A percentile compares a stretch with the other conserved stretches of the same genome.
Evolutionary conservation across 2,888 invertebrate genomes (phyloP).

Genomic region (Patella depressa): DNA sequence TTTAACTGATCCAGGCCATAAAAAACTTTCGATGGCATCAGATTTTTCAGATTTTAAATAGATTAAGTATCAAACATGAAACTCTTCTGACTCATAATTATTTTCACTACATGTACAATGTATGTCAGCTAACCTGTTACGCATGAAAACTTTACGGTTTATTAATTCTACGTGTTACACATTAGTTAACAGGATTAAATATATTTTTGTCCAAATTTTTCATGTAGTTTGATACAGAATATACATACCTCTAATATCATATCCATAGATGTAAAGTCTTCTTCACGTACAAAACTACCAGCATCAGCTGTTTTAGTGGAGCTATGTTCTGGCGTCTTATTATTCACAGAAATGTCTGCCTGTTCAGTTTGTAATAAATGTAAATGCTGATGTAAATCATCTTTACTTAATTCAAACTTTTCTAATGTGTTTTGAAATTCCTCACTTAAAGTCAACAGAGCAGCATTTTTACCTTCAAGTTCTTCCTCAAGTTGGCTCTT

Average conservation of each 20-base stretch:
- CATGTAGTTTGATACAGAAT: no score
- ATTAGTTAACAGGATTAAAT: no score
- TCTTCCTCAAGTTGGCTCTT: neutral
- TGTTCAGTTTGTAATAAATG: neutral
- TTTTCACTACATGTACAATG: no score
- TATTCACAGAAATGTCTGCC: neutral
- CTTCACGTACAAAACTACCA: conserved; percentile 2
- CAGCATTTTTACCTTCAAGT: neutral
- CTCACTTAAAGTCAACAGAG: neutral
- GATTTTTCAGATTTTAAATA: no score
- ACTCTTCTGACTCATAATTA: no score
- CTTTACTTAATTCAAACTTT: neutral
- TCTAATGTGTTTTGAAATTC: conserved; percentile 1
- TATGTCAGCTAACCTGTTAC: no score
- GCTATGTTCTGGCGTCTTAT: neutral
- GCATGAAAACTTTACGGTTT: no score
- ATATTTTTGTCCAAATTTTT: no score
- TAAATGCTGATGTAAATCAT: neutral
- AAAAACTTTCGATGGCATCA: no score
- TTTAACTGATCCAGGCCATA: no score
- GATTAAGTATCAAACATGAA: no score
- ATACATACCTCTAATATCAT: neutral
- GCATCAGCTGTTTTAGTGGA: neutral
- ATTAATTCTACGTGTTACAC: no score
- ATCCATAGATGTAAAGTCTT: neutral